These are phyloP conservation scores for Hirtodrosophila cameraria DNA, from an alignment of 2,888 invertebrate species.

Conservation along the genomic window DNA sequence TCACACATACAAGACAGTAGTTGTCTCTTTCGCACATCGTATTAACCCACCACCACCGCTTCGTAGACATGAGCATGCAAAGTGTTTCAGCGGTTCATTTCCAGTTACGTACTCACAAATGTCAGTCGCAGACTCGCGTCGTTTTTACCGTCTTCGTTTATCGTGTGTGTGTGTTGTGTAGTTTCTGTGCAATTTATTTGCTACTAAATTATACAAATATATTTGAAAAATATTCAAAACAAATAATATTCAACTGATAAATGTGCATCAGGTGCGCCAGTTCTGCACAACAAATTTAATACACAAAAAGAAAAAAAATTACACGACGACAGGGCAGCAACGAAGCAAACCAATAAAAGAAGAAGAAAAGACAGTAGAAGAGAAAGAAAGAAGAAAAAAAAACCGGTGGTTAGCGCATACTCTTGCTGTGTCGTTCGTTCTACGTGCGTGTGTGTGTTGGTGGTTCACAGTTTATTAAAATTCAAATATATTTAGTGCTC, in stretches of 20 bases:
- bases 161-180: slow-evolving; percentile 55
- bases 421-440: slow-evolving; percentile 55
- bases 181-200: slow-evolving; percentile 48
- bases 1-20: slow-evolving; percentile 40
- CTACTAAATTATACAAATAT: slow-evolving; percentile 45
- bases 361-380: slow-evolving; percentile 60
- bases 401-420: slow-evolving; percentile 80
- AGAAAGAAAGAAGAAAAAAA: slow-evolving; percentile 62
- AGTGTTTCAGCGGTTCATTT: slow-evolving; percentile 74
- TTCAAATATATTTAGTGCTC: slow-evolving; percentile 51
- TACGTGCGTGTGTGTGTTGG: slow-evolving; percentile 65
- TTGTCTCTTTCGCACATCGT: slow-evolving; percentile 56
- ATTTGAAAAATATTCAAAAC: slow-evolving; percentile 50
- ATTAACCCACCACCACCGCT: slow-evolving; percentile 50
- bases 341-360: slow-evolving; percentile 55
- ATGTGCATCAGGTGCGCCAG: slow-evolving; percentile 37
- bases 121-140: slow-evolving; percentile 69
- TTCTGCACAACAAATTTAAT: slow-evolving; percentile 36
- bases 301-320: slow-evolving; percentile 33
- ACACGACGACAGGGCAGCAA: slow-evolving; percentile 38
- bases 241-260: slow-evolving; percentile 30
- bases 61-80: slow-evolving; percentile 62
- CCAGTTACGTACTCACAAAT: slow-evolving; percentile 70
- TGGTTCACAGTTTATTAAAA: slow-evolving; percentile 61
- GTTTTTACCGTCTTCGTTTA: slow-evolving; percentile 58